A percentile compares a stretch with the other conserved stretches of the same genome.
Evolutionary conservation across 1,140 invertebrate species (phyloP).

Genomic region (Eubasilissa regina): DNA sequence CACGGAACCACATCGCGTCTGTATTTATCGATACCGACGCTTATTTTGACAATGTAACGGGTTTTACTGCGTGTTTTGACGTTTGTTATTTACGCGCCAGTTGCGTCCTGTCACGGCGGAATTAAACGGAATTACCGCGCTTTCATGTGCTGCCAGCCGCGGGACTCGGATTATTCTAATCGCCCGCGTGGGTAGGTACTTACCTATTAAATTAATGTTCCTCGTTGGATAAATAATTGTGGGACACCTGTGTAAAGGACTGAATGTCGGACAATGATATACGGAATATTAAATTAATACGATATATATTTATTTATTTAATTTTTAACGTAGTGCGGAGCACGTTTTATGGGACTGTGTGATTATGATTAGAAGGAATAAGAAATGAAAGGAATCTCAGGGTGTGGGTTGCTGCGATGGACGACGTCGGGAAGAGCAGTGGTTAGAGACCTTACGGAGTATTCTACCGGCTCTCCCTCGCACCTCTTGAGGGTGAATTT

Average conservation of each 20-base stretch:
- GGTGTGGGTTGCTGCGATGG: too few species aligned
- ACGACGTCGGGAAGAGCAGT: too few species aligned
- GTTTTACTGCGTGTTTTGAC: constrained; percentile 33
- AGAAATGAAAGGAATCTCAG: too few species aligned
- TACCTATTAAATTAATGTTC: constrained; percentile 22
- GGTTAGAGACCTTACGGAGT: too few species aligned
- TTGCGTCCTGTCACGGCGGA: constrained; percentile 11
- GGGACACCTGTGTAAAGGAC: background rate
- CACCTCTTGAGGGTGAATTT: too few species aligned
- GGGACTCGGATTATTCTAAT: background rate
- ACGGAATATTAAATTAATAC: too few species aligned
- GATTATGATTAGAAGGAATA: too few species aligned
- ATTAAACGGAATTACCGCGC: constrained; percentile 26
- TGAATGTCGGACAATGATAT: too few species aligned
- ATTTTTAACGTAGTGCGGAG: too few species aligned
- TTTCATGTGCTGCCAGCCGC: constrained; percentile 38
- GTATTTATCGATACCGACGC: constrained; percentile 35
- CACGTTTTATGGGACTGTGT: too few species aligned
- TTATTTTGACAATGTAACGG: constrained; percentile 41
- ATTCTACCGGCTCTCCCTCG: too few species aligned
- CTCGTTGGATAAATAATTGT: background rate
- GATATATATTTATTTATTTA: too few species aligned
- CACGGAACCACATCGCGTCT: background rate
- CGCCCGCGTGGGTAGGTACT: constrained; percentile 13
- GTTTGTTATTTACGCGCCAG: constrained; percentile 24